Evolutionary conservation across 2,113 vertebrate species (phyloP), one percentile per base, ranked within the genome.

Genomic region (Atractosteus spatula): DNA sequence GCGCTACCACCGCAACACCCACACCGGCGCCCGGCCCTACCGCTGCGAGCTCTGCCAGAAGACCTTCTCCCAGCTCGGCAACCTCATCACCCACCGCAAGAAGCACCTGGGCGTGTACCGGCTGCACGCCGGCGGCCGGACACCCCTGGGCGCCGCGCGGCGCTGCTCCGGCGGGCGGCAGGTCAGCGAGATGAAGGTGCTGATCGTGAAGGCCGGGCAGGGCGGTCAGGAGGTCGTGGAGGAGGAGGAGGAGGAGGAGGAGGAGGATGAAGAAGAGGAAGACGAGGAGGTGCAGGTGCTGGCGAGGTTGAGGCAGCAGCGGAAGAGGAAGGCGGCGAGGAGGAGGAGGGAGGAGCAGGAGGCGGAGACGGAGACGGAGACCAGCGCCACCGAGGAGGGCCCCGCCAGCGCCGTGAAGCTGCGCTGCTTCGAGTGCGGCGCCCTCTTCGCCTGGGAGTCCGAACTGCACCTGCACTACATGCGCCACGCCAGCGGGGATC

Each of bases 401-500:
- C 29, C 29, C 29, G 29, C 29, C 29, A 2, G 29, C 29, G 29
- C 29, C 29, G 29, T 29, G 77, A 77, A 86, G n/a, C 88, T 87
- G 80, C 78, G 85, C 70, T 91, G 89, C 76, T 79, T 83, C 62
- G 86, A 85, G 59, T 91, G 90, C 63, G 78, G 85, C 16, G 74
- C 72, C 71, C 80, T 81, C 61, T 91, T 90, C 71, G 76, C 78
- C 74, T 75, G 83, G 47, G 78, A 89, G 13, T 59, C 62, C 57
- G 55, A 74, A 57, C 80, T 90, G 54, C 88, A 90, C 74, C 71
- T 80, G 43, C 89, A 90, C 81, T 91, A 90, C 67, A 78, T 90
- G 55, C 83, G 84, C 73, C 90, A 90, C 63, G 89, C 87, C 11
- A 84, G 80, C 14, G 90, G 89, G 7, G 86, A 90, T 57, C 51